A percentile compares a stretch with the other conserved stretches of the same genome.
Evolutionary conservation across 2,797 vertebrate genomes (phyloP).

Genomic region (Chelmon rostratus): DNA sequence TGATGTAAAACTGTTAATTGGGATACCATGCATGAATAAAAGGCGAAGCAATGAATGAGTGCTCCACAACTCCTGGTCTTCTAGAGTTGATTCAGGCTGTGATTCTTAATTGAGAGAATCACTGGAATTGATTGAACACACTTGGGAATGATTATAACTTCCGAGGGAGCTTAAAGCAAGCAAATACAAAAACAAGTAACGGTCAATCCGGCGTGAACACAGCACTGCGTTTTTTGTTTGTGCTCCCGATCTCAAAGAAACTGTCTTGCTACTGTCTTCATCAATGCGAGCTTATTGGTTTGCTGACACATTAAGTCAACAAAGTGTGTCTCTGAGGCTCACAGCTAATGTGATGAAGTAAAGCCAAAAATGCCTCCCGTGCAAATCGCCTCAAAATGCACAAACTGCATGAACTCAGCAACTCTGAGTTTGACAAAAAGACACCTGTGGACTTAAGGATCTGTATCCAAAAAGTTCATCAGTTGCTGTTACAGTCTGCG

Average conservation of each 20-base stretch:
- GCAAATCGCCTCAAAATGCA: constrained; percentile 34
- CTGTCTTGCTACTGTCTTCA: neutral
- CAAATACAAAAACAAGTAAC: constrained; percentile 11
- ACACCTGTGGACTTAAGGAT: constrained; percentile 5
- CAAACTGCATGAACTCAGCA: constrained; percentile 20
- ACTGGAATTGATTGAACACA: constrained; percentile 25
- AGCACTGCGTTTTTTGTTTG: constrained; percentile 3
- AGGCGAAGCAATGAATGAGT: constrained; percentile 31
- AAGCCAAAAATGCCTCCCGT: constrained; percentile 32
- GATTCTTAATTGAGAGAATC: constrained; percentile 26
- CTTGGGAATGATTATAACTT: constrained; percentile 23
- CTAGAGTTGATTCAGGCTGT: constrained; percentile 23
- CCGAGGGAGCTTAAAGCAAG: neutral
- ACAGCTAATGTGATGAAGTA: constrained; percentile 29
- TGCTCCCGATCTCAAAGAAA: constrained; percentile 17
- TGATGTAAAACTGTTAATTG: constrained; percentile 52
- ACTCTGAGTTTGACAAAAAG: constrained; percentile 16
- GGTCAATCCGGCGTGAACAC: neutral
- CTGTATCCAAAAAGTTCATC: constrained; percentile 24
- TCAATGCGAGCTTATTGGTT: constrained; percentile 33
- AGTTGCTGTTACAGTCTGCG: constrained; percentile 3
- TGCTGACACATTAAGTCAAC: constrained; percentile 23
- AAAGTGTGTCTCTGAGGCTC: constrained; percentile 30
- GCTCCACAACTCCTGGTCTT: constrained; percentile 8
- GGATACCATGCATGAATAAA: constrained; percentile 44